Percentiles rank a stretch among this genome's conserved stretches.
These are phyloP conservation scores for Acanthacorydalis orientalis DNA, from an alignment of 2,888 invertebrate species.

Conservation along the genomic window DNA sequence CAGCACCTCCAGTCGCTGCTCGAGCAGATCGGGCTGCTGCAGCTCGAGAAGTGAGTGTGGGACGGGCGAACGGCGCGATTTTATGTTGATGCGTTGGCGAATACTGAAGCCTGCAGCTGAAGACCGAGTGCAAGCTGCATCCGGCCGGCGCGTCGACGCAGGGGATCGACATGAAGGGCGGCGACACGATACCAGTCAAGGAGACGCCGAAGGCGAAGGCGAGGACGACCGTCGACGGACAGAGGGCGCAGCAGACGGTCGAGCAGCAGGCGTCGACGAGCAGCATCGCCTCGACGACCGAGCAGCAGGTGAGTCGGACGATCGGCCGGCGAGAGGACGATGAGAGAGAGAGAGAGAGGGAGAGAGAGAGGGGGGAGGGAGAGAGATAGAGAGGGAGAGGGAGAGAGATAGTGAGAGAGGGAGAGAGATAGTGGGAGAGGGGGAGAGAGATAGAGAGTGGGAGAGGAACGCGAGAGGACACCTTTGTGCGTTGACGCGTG, in stretches of 20 bases:
- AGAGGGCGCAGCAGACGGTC: no score
- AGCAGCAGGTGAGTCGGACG: neutral
- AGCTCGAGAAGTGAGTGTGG: slow-evolving; percentile 15
- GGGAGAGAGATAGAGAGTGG: no score
- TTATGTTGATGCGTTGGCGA: neutral
- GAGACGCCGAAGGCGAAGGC: neutral
- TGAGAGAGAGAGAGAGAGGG: no score
- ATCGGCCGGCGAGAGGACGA: no score
- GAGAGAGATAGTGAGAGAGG: no score
- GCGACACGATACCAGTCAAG: slow-evolving; percentile 3
- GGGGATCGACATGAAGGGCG: neutral
- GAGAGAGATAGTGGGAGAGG: no score
- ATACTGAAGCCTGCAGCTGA: slow-evolving; percentile 1
- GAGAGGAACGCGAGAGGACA: no score
- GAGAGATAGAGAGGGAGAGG: no score
- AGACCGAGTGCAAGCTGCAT: slow-evolving; percentile 3
- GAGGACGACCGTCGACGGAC: neutral
- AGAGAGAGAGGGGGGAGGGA: no score
- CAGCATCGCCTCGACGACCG: neutral
- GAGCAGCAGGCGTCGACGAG: neutral
- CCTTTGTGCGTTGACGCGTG: no score
- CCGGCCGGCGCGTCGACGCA: neutral
- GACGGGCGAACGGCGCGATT: neutral
- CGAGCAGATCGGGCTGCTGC: slow-evolving; percentile 31
- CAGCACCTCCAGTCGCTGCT: slow-evolving; percentile 33